Evolutionary conservation across 2,113 vertebrate genomes (phyloP), one percentile per base, ranked within the genome.

Genomic region (Prinia subflava): DNA sequence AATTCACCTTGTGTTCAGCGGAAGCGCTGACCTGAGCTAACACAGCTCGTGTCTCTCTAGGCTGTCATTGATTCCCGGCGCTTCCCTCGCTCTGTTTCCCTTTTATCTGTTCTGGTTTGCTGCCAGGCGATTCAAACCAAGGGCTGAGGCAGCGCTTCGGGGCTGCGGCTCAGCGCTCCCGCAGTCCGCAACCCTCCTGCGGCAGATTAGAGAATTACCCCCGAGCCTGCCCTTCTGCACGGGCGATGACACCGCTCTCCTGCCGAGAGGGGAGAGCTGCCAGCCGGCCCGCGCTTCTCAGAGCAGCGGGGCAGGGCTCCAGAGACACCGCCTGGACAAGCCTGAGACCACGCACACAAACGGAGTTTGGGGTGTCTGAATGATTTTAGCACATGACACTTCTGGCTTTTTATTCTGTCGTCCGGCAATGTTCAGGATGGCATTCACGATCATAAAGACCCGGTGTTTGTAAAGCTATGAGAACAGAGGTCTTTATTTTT

Each of bases 91-190:
- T 21, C 35, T 15, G 3, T 22, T 83, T 70, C 23, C 20, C 31
- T 33, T 56, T 35, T 11, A 17, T 30, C 69, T 11, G 0, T 25
- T 22, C 76, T 55, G 59, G 3, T 76, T 85, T 63, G 68, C 39
- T 70, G 71, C 76, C 21, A 1, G 15, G n/a, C 3, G 33, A 33
- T 47, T 17, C 25, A 44, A 42, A 31, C 1, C 1, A 4, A 52
- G 57, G 46, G 39, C 47, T 11, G 55, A 42, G 77, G 53, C 35
- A 68, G 57, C 37, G 0, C 59, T 35, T 18, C 0, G 9, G 28
- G 35, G 31, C 47, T 52, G 10, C n/a, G 3, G 5, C 17, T 52
- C 81, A 7, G 62, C 0, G 2, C 3, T 33, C 20, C 46, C 2
- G 2, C 70, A 24, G 25, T 23, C 14, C 35, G 17, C 46, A 35